These are phyloP conservation scores for Drosophila pseudotalamancana DNA, from an alignment of 2,888 invertebrate species.

Conservation along the genomic window DNA sequence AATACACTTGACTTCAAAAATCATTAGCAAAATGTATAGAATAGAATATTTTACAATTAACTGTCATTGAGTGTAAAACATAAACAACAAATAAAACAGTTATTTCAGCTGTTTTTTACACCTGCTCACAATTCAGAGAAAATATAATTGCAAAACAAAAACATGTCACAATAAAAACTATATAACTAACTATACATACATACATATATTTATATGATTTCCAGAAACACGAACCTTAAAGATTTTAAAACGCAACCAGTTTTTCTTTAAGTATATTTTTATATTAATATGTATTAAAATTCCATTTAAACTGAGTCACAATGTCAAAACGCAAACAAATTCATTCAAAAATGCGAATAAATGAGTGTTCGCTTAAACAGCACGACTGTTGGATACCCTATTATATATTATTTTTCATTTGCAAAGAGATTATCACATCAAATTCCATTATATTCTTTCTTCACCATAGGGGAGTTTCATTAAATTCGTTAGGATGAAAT, in stretches of 20 bases:
- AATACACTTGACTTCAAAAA: too few species aligned
- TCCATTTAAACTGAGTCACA: slow-evolving; percentile 52
- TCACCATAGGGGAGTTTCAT: too few species aligned
- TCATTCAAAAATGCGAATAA: slow-evolving; percentile 40
- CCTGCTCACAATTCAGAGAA: neutral
- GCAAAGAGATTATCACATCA: too few species aligned
- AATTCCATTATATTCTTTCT: too few species aligned
- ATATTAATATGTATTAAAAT: slow-evolving; percentile 32
- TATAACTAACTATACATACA: too few species aligned
- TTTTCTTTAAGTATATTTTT: neutral
- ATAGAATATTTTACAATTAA: slow-evolving; percentile 5
- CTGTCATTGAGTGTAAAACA: neutral
- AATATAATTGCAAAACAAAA: neutral
- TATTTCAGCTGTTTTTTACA: slow-evolving; percentile 27
- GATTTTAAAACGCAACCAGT: neutral
- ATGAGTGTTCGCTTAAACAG: neutral
- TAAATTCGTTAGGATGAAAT: too few species aligned
- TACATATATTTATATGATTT: neutral
- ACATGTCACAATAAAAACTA: too few species aligned
- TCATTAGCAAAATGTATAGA: too few species aligned
- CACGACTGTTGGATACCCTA: slow-evolving; percentile 6
- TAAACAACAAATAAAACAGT: neutral
- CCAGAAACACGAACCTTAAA: neutral
- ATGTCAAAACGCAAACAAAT: slow-evolving; percentile 18
- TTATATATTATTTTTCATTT: too few species aligned